Evolutionary conservation across 1,140 invertebrate species (phyloP).

Genomic region (Euglossa dilemma): DNA sequence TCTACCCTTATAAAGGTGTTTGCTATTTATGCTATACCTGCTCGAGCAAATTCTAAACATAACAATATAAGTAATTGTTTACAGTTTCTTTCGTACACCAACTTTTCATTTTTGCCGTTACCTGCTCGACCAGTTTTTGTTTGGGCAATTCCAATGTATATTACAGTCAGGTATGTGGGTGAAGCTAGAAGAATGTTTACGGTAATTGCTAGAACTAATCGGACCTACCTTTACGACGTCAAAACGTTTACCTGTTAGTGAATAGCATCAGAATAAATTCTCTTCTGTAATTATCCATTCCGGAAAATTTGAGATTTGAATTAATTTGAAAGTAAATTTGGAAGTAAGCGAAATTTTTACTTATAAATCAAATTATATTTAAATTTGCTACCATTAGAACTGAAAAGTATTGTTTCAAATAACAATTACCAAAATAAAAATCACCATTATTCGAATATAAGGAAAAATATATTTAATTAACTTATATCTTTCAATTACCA

Average conservation of each 20-base stretch:
- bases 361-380: no score
- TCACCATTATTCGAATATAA: no score
- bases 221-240: slow-evolving; percentile 17
- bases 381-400: no score
- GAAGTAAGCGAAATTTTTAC: background rate
- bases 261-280: background rate
- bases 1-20: background rate
- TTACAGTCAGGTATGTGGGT: slow-evolving; percentile 12
- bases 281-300: background rate
- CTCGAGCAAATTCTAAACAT: background rate
- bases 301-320: background rate
- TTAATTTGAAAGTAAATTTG: background rate
- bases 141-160: slow-evolving; percentile 26
- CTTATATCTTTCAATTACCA: no score
- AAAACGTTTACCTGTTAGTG: background rate
- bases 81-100: background rate
- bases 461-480: no score
- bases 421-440: no score
- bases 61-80: slow-evolving; percentile 23
- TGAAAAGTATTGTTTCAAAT: no score
- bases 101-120: background rate
- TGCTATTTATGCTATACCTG: background rate
- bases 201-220: slow-evolving; percentile 27
- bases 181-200: slow-evolving; percentile 32
- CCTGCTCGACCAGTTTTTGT: slow-evolving; percentile 30